These are phyloP conservation scores for Sula dactylatra DNA, from an alignment of 2,113 vertebrate species.

Conservation along the genomic window DNA sequence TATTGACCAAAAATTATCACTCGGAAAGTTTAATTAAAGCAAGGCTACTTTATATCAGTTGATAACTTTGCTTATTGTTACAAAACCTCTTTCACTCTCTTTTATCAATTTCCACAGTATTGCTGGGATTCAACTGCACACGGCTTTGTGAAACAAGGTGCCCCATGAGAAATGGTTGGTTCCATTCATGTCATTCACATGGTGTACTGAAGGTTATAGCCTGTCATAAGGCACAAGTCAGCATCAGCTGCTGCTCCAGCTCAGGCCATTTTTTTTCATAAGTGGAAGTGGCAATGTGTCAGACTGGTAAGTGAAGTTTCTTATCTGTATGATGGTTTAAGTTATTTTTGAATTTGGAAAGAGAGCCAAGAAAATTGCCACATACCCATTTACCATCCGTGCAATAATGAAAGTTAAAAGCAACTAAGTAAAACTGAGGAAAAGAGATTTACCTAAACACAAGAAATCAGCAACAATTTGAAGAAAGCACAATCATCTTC, in stretches of 20 bases:
- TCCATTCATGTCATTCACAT: background rate
- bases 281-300: background rate
- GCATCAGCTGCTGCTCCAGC: background rate
- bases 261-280: background rate
- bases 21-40: background rate
- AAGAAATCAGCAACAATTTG: background rate
- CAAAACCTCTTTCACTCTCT: background rate
- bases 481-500: background rate
- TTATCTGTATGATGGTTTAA: background rate
- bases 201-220: background rate
- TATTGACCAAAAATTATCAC: background rate
- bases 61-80: background rate
- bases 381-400: background rate
- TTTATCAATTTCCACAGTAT: background rate
- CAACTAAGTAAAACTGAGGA: background rate
- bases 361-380: background rate
- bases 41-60: background rate
- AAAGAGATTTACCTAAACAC: background rate
- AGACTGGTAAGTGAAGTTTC: background rate
- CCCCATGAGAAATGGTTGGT: background rate
- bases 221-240: background rate
- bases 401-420: background rate
- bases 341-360: background rate
- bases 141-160: background rate
- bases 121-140: background rate